phyloP scores from a whole-genome alignment of 2,113 vertebrate genomes.

The Xenopus tropicalis region UCB_Xtro_10.0 CM004443.2:26269501-26270000 shows the following conservation, averaged over 20 bases:
- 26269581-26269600: conserved; percentile 93
- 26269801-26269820: not conserved
- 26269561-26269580: conserved; percentile 88
- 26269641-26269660: not conserved
- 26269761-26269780: not conserved
- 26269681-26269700: not conserved
- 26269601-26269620: conserved; percentile 98
- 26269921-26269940: not conserved
- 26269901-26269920: not conserved
- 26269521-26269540: not conserved
- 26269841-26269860: not conserved
- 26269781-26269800: not conserved
- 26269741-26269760: not conserved
- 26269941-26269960: not conserved
- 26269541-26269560: conserved; percentile 84
- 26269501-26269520: no score
- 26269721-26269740: no score
- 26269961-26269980: not conserved
- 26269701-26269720: not conserved
- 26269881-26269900: not conserved
- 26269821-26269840: not conserved
- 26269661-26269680: no score
- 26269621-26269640: conserved; percentile 82
- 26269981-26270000: not conserved
- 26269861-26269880: not conserved